These are phyloP conservation scores for Allolobophora icterica DNA, from an alignment of 2,888 invertebrate genomes.

Conservation along the genomic window DNA sequence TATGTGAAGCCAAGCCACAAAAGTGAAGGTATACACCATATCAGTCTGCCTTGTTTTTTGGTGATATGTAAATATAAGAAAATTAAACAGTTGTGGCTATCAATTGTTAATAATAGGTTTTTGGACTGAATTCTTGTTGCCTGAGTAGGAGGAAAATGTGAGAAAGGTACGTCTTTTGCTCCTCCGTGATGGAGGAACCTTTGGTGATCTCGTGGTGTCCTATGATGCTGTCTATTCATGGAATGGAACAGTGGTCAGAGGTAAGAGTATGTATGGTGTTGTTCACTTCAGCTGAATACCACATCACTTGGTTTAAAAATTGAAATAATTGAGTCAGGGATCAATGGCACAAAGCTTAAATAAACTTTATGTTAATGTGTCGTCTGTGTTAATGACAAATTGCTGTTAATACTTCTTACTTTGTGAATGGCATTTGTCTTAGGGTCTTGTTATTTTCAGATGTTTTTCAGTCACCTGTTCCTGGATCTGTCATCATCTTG, in stretches of 20 bases:
- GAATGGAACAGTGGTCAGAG: constrained; percentile 30
- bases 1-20: too few relatives aligned
- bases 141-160: background rate
- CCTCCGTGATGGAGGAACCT: background rate
- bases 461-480: constrained; percentile 21
- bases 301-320: background rate
- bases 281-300: background rate
- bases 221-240: constrained; percentile 28
- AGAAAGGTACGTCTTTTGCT: constrained; percentile 29
- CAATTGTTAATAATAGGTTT: background rate
- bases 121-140: background rate
- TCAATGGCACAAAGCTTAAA: background rate
- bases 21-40: too few relatives aligned
- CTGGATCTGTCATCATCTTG: background rate
- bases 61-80: too few relatives aligned
- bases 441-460: constrained; percentile 19
- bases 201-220: constrained; percentile 23
- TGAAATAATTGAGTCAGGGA: background rate
- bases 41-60: too few relatives aligned
- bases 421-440: background rate
- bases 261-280: background rate
- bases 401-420: background rate
- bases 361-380: background rate
- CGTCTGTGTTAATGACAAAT: background rate
- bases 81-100: too few relatives aligned